Base-by-base conservation (phyloP, 1,140 invertebrate species). In the Drosophila kikkawai region DNA sequence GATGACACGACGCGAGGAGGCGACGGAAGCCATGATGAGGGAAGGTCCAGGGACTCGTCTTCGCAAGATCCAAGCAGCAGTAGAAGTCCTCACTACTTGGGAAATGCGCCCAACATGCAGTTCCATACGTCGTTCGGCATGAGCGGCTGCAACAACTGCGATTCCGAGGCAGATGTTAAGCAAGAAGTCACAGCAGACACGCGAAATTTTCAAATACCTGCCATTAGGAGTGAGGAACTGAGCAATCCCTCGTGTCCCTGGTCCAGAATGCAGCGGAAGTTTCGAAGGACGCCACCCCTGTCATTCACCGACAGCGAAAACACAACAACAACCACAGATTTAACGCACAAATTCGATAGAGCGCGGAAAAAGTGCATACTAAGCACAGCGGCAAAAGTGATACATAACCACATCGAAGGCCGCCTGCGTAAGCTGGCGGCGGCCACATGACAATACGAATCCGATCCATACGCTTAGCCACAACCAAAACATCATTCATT, bases 121-220 rank as follows among this genome's bases (percentile, higher is more conserved):
- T 92, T 91, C 44, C 87, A 91, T 44, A 80, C 71, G 2, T 83
- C 84, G 0, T 86, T 76, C 45, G 91, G 87, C 11, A 56, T 58
- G 8, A 77, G 57, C 13, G 88, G 91, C 0, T 92, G 91, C 37
- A 58, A 83, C 34, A 92, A 92, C 41, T 92, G 91, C 55, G 91
- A 92, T 7, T 51, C 57, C 19, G 70, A 76, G 5, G n/a, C 39
- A 3, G 44, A 42, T 11, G 13, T 57, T 0, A 68, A 55, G 4
- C 26, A 36, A 2, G 53, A 42, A n/a, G n/a, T 39, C n/a, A 19
- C 26, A 22, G 1, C n/a, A 69, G 71, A 55, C 4, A 15, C 32
- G 13, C 17, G 32, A 29, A 41, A 19, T 26, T 60, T 60, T 56
- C 19, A 56, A 44, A 69, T 41, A 41, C 42, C 75, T 37, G 48